phyloP scores from a whole-genome alignment of 2,888 invertebrate species.

The Rotaria sp. region DNA sequence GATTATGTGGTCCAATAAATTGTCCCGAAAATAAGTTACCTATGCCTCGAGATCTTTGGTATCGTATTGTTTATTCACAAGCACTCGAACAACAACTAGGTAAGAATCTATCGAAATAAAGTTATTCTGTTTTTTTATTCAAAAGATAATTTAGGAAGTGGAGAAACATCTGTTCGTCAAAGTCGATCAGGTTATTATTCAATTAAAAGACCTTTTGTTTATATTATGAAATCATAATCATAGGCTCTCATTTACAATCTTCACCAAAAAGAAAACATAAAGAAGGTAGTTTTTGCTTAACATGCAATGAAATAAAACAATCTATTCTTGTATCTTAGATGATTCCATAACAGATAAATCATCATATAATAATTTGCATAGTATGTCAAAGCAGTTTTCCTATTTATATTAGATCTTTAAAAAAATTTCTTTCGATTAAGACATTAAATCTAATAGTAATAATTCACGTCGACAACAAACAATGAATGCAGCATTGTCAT shows the following conservation, averaged over 20 bases:
- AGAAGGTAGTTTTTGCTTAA: not conserved
- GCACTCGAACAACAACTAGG: not conserved
- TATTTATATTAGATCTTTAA: no score
- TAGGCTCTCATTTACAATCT: not conserved
- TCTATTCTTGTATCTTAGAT: no score
- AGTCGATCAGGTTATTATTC: not conserved
- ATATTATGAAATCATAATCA: not conserved
- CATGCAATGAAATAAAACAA: no score
- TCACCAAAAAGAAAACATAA: not conserved
- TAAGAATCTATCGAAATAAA: not conserved
- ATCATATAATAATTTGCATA: not conserved
- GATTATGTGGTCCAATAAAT: constrained; percentile 3
- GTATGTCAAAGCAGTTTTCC: not conserved
- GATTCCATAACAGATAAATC: no score
- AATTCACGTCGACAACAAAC: not conserved
- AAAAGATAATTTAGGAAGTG: not conserved
- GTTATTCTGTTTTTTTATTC: no score
- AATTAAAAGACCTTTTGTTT: no score
- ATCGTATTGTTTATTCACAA: not conserved
- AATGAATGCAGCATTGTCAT: not conserved
- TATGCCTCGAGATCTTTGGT: constrained; percentile 23
- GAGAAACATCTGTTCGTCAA: not conserved
- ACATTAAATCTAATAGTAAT: not conserved
- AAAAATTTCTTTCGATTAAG: not conserved
- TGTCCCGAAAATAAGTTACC: constrained; percentile 1